Base-by-base conservation (phyloP, 2,113 vertebrate genomes). In the Plestiodon gilberti region DNA sequence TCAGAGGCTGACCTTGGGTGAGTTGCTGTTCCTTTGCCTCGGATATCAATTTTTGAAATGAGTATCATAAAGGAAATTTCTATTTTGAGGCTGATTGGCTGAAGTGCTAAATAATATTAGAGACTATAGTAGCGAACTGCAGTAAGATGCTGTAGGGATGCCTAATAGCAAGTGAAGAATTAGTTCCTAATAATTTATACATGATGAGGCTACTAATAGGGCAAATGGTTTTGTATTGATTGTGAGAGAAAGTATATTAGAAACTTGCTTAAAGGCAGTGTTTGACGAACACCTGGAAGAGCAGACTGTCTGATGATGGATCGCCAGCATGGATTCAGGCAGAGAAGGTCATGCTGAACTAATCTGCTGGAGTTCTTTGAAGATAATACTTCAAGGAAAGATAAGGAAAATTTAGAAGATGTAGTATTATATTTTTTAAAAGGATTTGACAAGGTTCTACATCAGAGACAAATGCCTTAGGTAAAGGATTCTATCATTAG, bases 321-420 rank as follows among this genome's bases (percentile, higher is more conserved):
- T 93, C 89, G 82, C 71, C 77, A 86, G 69, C 0, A 0, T 91
- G 77, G 90, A 90, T 94, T 94, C 78, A 23, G 65, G 89, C 89
- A 93, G 84, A 88, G 88, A 93, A 94, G 89, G 88, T 94, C 93
- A 94, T 82, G 88, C 90, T 90, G 93, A 91, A 87, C 88, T 91
- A 94, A 88, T 91, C 89, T 92, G 48, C 78, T 92, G 69, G 59
- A 91, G 92, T 87, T 93, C 95, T 92, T 94, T 94, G 91, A 92
- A 90, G 89, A 84, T 91, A 84, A 33, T 91, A 84, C 84, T 88
- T 88, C 61, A 88, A 86, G 86, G n/a, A 94, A 87, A 93, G 91
- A 93, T 94, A 93, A 93, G 71, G 78, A 85, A 89, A 95, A 90
- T 84, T 70, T 79, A 83, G 88, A 92, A 59, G 84, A 62, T 92